Base-by-base conservation (phyloP, 2,888 invertebrate species). In the Limnephilus rhombicus region DNA sequence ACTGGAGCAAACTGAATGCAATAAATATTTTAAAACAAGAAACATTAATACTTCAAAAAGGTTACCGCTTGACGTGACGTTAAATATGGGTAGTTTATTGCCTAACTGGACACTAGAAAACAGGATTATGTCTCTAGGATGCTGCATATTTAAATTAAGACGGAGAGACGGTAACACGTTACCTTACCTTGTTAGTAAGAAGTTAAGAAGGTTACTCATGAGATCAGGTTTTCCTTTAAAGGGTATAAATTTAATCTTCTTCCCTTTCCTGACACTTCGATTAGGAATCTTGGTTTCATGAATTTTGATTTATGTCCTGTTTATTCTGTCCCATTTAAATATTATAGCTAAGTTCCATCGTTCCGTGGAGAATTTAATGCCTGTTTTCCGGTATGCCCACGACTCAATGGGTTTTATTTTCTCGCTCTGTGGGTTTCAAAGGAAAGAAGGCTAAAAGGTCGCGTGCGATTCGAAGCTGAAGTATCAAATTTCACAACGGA, bases 131-230 rank as follows among this genome's bases (percentile, higher is more conserved):
- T 68, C 68, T 68, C 24, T n/a, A 68, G 68, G 68, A 68, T 68
- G 68, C n/a, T 68, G 68, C 68, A 68, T 68, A 68, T 68, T 68
- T 68, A 68, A 68, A 68, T 68, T 68, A 68, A 68, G 68, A 68
- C 68, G 68, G 7, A 68, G 68, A 68, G 68, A 0, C 2, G 68
- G 68, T 68, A 68, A 68, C 24, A 9, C 9, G 68, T 68, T 68
- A 9, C 68, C 68, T 68, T 68, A 68, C 68, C 68, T 53, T 18
- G 68, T 68, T 68, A 68, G 68, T 68, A 24, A 68, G 68, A 68
- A 68, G 68, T 68, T 68, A 18, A 68, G 68, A 68, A 68, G 68
- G 68, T 68, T 68, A 68, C 24, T 68, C 68, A 68, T 5, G 24
- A 68, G 24, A 18, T 68, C 24, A 68, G 24, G 24, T 68, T 68